Evolutionary conservation across 1,140 invertebrate genomes (phyloP).

Genomic region (Neodiprion fabricii): DNA sequence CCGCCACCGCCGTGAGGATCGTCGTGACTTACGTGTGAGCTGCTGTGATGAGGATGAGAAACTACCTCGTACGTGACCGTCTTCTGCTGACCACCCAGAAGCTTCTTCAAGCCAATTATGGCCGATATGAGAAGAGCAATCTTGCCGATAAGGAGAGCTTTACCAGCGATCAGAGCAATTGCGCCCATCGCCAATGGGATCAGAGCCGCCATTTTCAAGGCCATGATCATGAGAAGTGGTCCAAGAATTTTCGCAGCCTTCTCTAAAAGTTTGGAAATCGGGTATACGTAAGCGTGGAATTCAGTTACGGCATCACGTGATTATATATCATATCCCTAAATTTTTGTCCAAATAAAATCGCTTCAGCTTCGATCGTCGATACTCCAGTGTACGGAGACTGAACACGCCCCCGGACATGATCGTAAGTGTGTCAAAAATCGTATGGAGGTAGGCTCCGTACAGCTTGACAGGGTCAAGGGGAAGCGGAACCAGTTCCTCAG

Average conservation of each 20-base stretch:
- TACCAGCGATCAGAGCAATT: conserved; percentile 83
- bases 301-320: conserved; percentile 9
- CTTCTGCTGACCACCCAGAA: conserved; percentile 69
- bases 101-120: conserved; percentile 83
- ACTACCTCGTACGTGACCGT: conserved; percentile 87
- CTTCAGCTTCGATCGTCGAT: not conserved
- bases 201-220: conserved; percentile 79
- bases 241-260: conserved; percentile 81
- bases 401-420: conserved; percentile 2
- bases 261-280: conserved; percentile 56
- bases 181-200: conserved; percentile 78
- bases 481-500: conserved; percentile 60
- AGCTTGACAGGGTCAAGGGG: conserved; percentile 39
- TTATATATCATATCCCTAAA: not conserved
- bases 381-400: not conserved
- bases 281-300: not conserved
- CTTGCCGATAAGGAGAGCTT: conserved; percentile 83
- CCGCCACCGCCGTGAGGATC: conserved; percentile 70
- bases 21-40: conserved; percentile 67
- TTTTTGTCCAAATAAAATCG: not conserved
- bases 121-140: conserved; percentile 81
- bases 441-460: conserved; percentile 18
- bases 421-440: conserved; percentile 61
- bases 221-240: conserved; percentile 75
- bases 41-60: conserved; percentile 78